phyloP scores from a whole-genome alignment of 1,140 invertebrate genomes.

The Atta cephalotes region DNA sequence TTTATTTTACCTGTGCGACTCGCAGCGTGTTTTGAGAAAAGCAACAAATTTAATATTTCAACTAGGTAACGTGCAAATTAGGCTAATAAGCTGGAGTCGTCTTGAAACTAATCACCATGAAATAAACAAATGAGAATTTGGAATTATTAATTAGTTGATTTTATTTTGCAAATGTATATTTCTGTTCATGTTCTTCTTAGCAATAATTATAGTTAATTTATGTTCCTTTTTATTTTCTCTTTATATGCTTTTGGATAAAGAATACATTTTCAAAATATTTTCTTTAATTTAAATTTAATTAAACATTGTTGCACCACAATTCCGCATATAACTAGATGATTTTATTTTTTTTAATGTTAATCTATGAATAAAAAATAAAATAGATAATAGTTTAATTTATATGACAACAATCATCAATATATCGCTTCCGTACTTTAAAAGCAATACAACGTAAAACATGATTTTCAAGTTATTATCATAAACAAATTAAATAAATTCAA shows the following conservation, averaged over 20 bases:
- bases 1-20: slow-evolving; percentile 10
- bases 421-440: background rate
- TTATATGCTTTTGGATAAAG: background rate
- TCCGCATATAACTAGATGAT: background rate
- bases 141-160: slow-evolving; percentile 9
- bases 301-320: background rate
- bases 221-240: background rate
- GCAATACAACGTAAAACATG: too few species aligned
- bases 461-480: too few species aligned
- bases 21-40: slow-evolving; percentile 16
- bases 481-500: too few species aligned
- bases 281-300: background rate
- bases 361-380: background rate
- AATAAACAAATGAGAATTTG: background rate
- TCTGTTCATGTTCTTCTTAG: background rate
- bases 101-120: background rate
- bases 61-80: slow-evolving; percentile 26
- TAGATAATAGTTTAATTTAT: background rate
- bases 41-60: slow-evolving; percentile 28
- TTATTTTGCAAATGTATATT: slow-evolving; percentile 5
- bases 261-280: slow-evolving; percentile 18
- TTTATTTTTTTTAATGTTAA: background rate
- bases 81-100: slow-evolving; percentile 21
- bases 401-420: background rate
- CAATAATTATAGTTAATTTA: background rate